phyloP scores from a whole-genome alignment of 2,797 vertebrate genomes.

The Agapornis canus region DNA sequence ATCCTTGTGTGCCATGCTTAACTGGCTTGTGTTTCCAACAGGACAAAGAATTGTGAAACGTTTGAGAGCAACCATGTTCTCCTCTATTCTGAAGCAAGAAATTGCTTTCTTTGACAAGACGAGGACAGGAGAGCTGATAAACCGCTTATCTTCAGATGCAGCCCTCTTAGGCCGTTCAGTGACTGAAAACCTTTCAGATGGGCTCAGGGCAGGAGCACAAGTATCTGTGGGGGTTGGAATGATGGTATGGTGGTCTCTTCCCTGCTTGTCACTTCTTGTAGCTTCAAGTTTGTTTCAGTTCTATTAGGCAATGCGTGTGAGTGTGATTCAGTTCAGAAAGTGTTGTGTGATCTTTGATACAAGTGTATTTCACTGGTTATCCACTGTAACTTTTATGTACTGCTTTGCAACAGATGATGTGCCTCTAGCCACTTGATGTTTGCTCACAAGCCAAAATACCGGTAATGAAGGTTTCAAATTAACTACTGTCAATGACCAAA shows the following conservation, averaged over 20 bases:
- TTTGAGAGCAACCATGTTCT: constrained; percentile 87
- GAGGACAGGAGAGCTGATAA: constrained; percentile 94
- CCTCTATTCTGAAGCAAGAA: constrained; percentile 93
- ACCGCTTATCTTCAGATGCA: constrained; percentile 93
- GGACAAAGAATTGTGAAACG: constrained; percentile 92
- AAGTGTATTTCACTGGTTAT: neutral
- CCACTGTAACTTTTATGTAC: neutral
- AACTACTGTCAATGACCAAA: neutral
- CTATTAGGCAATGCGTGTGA: neutral
- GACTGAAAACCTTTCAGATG: constrained; percentile 96
- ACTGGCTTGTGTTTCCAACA: constrained; percentile 64
- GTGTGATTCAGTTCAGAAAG: neutral
- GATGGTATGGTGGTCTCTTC: constrained; percentile 84
- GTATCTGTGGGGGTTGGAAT: constrained; percentile 90
- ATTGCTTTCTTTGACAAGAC: constrained; percentile 94
- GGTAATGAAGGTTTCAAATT: neutral
- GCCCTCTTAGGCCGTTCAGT: constrained; percentile 87
- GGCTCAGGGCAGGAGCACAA: constrained; percentile 91
- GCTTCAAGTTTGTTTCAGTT: neutral
- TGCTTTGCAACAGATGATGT: neutral
- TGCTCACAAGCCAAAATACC: neutral
- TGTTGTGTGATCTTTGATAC: neutral
- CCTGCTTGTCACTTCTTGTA: neutral
- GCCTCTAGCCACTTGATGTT: neutral
- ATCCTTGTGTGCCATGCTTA: neutral